Evolutionary conservation across 2,113 vertebrate genomes (phyloP), one percentile per base, ranked within the genome.

Genomic region (Lepus timidus): DNA sequence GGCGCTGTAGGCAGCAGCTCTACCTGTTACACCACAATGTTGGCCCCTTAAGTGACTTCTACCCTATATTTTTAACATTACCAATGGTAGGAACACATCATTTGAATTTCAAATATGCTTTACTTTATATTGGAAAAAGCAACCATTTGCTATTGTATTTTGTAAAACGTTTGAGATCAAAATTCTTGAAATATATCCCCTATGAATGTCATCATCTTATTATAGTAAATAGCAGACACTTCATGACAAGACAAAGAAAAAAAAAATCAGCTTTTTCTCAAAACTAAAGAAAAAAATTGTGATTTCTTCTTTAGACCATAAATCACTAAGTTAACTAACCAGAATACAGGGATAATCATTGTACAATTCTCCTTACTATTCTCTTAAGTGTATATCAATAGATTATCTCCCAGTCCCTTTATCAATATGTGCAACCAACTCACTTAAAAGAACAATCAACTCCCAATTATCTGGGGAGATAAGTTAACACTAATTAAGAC

Each of bases 41-140:
- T 58, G 13, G 55, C 19, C 55, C 19, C 55, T 58, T 61, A 80
- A 78, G 31, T 90, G n/a, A 97, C 90, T 94, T 94, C n/a, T 70
- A 55, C 5, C 9, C 70, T 94, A 44, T 55, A 36, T 88, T 94
- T 95, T 87, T 91, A 89, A 86, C 33, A 86, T 70, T 61, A 96
- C 62, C 89, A 80, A 79, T 79, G 78, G 7, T 74, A 85, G 52
- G 19, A 94, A 95, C 33, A 86, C 19, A 36, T 75, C 29, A 80
- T 39, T 51, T 92, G 27, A 88, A 89, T 90, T 93, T 52, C 44
- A 89, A 20, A 55, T 71, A 91, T 16, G 13, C 85, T 85, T 85
- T 95, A 88, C 16, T 93, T 91, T 83, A 71, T 20, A 74, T 39
- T 29, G 16, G 12, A 12, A 31, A 75, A 92, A 93, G 44, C 4